Evolutionary conservation across 2,888 invertebrate species (phyloP).

Genomic region (Cantharis lateralis): DNA sequence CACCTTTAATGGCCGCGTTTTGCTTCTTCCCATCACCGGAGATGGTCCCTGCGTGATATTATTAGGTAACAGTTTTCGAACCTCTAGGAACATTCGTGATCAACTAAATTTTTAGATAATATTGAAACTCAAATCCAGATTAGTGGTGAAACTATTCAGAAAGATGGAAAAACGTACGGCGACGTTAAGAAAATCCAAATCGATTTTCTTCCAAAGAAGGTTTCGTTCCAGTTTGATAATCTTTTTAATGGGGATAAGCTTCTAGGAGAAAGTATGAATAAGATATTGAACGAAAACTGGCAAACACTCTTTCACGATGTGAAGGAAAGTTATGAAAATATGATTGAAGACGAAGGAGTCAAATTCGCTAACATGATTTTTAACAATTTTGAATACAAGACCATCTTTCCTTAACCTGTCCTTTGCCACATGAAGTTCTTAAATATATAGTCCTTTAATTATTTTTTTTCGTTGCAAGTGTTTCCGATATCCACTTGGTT

Average conservation of each 20-base stretch:
- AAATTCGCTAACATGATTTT: conserved; percentile 1
- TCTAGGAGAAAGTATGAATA: conserved; percentile 46
- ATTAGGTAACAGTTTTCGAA: conserved; percentile 55
- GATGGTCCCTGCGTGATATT: conserved; percentile 69
- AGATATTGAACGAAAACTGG: conserved; percentile 53
- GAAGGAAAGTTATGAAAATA: conserved; percentile 67
- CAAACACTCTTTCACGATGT: conserved; percentile 53
- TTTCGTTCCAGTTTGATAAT: conserved; percentile 68
- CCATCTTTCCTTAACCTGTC: not conserved
- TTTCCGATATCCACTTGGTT: no score
- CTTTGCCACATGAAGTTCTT: not conserved
- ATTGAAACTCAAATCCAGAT: not conserved
- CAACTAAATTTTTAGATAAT: not conserved
- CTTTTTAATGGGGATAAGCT: conserved; percentile 57
- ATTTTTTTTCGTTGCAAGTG: no score
- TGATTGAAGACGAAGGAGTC: conserved; percentile 51
- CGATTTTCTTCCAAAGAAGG: conserved; percentile 65
- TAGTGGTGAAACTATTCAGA: conserved; percentile 63
- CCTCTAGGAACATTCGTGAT: not conserved
- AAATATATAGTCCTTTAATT: no score
- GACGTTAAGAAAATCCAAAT: conserved; percentile 66
- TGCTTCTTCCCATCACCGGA: conserved; percentile 66
- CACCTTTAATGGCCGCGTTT: conserved; percentile 50
- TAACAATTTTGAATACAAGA: not conserved
- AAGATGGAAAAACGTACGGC: conserved; percentile 68